Percentiles rank a stretch among this genome's conserved stretches.
Evolutionary conservation across 2,888 invertebrate species (phyloP).

Genomic region (Caenorhabditis sp.): DNA sequence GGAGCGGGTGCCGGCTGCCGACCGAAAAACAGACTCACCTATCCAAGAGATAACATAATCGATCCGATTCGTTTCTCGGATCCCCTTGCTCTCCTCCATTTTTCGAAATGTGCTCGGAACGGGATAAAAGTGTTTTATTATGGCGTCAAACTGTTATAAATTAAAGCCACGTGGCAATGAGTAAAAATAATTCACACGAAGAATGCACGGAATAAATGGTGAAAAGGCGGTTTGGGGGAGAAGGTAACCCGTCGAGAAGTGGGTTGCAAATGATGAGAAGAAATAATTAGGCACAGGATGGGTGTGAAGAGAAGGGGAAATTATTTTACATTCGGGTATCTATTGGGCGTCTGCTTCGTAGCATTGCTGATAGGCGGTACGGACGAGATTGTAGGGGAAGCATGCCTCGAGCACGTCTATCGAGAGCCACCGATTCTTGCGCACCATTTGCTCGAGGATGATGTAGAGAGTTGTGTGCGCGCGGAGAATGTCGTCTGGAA

Average conservation of each 20-base stretch:
- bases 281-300: constrained; percentile 19
- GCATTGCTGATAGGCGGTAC: constrained; percentile 91
- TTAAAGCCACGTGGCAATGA: constrained; percentile 35
- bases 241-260: constrained; percentile 9
- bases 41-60: constrained; percentile 24
- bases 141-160: constrained; percentile 36
- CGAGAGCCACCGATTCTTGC: constrained; percentile 96
- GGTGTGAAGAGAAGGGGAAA: neutral
- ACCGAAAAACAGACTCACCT: constrained; percentile 5
- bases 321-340: neutral
- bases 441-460: constrained; percentile 93
- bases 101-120: constrained; percentile 13
- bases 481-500: constrained; percentile 89
- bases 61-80: constrained; percentile 1
- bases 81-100: constrained; percentile 9
- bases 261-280: constrained; percentile 1
- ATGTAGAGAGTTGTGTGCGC: constrained; percentile 94
- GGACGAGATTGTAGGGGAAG: constrained; percentile 96
- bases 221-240: neutral
- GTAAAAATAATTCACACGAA: constrained; percentile 19
- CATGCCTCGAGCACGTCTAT: constrained; percentile 99
- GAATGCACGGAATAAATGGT: constrained; percentile 1
- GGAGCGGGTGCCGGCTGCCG: neutral
- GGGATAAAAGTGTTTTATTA: constrained; percentile 29
- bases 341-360: constrained; percentile 61